Evolutionary conservation across 2,888 invertebrate genomes (phyloP).

Genomic region (Apoda limacodes): DNA sequence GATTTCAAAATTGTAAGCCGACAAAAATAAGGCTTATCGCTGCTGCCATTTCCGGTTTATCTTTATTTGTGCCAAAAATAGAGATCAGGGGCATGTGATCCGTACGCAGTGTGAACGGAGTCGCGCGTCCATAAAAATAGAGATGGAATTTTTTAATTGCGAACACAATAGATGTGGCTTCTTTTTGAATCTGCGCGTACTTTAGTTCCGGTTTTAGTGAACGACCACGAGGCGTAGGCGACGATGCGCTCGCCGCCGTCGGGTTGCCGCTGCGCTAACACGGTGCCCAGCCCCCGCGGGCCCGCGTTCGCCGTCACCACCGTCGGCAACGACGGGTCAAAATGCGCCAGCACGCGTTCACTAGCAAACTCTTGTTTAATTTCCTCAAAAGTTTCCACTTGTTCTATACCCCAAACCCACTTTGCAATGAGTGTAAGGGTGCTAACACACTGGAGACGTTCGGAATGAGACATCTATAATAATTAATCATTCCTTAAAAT

Average conservation of each 20-base stretch:
- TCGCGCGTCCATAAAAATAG: slow-evolving; percentile 9
- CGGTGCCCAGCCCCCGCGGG: neutral
- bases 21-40: slow-evolving; percentile 7
- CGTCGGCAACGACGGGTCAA: neutral
- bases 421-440: too few species aligned
- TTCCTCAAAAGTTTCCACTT: neutral
- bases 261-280: neutral
- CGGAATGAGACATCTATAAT: too few species aligned
- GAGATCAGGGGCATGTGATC: slow-evolving; percentile 8
- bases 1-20: slow-evolving; percentile 1
- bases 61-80: slow-evolving; percentile 5
- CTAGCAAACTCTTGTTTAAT: neutral
- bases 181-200: slow-evolving; percentile 12
- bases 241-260: slow-evolving; percentile 5
- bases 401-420: slow-evolving; percentile 5
- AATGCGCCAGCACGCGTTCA: neutral
- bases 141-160: slow-evolving; percentile 11
- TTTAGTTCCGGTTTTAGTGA: slow-evolving; percentile 3
- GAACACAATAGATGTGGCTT: slow-evolving; percentile 14
- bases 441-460: too few species aligned
- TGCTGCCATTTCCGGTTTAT: slow-evolving; percentile 4
- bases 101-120: slow-evolving; percentile 5
- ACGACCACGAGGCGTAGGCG: slow-evolving; percentile 8
- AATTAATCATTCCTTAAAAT: too few species aligned
- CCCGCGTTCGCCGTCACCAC: slow-evolving; percentile 1